Evolutionary conservation across 2,888 invertebrate genomes (phyloP).

Genomic region (Drosophila monieri): DNA sequence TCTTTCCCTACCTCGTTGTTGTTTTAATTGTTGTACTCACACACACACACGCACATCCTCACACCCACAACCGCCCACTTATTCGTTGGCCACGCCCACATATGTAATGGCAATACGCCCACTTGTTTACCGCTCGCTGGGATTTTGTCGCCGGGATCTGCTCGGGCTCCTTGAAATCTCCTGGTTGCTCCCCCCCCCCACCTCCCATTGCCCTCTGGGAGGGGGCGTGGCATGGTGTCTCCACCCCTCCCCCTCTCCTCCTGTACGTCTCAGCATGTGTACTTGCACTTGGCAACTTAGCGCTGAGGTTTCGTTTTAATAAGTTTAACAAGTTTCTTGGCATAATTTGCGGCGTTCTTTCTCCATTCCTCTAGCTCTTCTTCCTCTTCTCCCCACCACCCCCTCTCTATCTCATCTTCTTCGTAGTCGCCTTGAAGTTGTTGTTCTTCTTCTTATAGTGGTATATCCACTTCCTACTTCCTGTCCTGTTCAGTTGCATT

Average conservation of each 20-base stretch:
- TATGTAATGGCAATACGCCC: conserved; percentile 48
- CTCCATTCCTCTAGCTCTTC: background rate
- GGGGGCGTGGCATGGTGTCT: conserved; percentile 7
- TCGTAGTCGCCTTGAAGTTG: too few species aligned
- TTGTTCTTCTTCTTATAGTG: conserved; percentile 21
- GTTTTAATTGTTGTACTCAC: conserved; percentile 44
- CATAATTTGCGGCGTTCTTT: conserved; percentile 69
- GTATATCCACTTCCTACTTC: conserved; percentile 23
- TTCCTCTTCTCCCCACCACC: background rate
- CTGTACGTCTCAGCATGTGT: conserved; percentile 33
- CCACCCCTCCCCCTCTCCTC: background rate
- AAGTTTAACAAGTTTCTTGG: conserved; percentile 79
- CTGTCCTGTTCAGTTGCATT: conserved; percentile 16
- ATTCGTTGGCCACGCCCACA: conserved; percentile 24
- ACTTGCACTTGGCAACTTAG: conserved; percentile 68
- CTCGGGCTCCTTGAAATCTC: background rate
- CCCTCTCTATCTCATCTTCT: background rate
- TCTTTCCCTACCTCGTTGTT: conserved; percentile 3
- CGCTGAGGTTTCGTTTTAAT: conserved; percentile 78
- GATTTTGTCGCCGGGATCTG: conserved; percentile 22
- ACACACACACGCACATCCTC: conserved; percentile 12
- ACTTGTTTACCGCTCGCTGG: conserved; percentile 65
- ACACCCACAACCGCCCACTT: background rate
- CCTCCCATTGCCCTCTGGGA: too few species aligned
- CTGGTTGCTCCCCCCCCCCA: too few species aligned